A percentile compares a stretch with the other conserved stretches of the same genome.
phyloP scores from a whole-genome alignment of 2,888 invertebrate species.

The Brachylomia viminalis region DNA sequence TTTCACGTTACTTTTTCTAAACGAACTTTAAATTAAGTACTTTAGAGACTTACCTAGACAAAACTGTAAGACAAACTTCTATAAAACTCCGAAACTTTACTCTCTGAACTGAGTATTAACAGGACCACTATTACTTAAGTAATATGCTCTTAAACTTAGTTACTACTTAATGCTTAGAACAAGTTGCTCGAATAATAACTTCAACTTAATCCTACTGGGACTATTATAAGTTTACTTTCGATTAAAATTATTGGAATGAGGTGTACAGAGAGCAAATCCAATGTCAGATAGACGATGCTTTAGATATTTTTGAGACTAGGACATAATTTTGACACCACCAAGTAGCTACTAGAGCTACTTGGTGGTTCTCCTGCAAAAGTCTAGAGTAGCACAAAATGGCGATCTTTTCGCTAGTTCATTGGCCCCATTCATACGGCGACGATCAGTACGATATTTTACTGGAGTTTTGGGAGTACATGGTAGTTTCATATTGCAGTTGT shows the following conservation, averaged over 20 bases:
- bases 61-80: constrained; percentile 1
- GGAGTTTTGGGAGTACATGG: too few relatives aligned
- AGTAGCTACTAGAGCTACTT: too few relatives aligned
- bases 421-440: too few relatives aligned
- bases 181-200: constrained; percentile 8
- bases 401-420: too few relatives aligned
- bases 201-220: background rate
- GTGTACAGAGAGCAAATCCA: background rate
- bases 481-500: background rate
- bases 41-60: constrained; percentile 4
- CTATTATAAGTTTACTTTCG: constrained; percentile 7
- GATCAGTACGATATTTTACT: too few relatives aligned
- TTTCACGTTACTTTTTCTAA: background rate
- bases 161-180: constrained; percentile 6
- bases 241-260: constrained; percentile 4
- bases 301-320: background rate
- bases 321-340: background rate
- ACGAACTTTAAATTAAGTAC: background rate
- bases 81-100: constrained; percentile 6
- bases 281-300: background rate
- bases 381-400: too few relatives aligned
- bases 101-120: background rate
- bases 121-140: constrained; percentile 8
- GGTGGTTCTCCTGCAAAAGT: background rate
- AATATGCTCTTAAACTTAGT: constrained; percentile 23